Evolutionary conservation across 2,797 vertebrate genomes (phyloP).

Genomic region (Simalia tracyae): DNA sequence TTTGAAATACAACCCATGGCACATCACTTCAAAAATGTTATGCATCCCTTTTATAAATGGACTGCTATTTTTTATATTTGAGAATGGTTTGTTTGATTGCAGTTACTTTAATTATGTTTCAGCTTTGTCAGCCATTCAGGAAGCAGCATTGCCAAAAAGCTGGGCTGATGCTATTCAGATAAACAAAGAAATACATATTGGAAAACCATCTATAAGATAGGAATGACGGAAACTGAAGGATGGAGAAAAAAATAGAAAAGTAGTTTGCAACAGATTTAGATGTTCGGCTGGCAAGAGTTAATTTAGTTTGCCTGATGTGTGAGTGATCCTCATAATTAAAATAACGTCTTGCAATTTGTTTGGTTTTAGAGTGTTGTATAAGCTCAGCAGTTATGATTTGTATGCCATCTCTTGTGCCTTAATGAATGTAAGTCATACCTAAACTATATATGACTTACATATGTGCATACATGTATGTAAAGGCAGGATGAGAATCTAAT

Average conservation of each 20-base stretch:
- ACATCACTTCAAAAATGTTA: neutral
- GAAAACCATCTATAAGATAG: neutral
- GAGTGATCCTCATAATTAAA: neutral
- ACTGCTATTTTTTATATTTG: neutral
- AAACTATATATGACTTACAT: neutral
- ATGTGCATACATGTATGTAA: too few species aligned
- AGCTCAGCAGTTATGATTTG: neutral
- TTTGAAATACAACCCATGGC: neutral
- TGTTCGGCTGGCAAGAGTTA: neutral
- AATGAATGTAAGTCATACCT: neutral
- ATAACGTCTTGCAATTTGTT: neutral
- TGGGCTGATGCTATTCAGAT: neutral
- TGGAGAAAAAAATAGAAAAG: neutral
- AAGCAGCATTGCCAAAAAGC: neutral
- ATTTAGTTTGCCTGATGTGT: neutral
- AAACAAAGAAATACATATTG: neutral
- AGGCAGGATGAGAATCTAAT: too few species aligned
- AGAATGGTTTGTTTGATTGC: neutral
- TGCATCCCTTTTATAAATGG: neutral
- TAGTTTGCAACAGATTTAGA: neutral
- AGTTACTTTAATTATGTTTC: neutral
- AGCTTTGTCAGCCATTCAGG: neutral
- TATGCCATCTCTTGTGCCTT: neutral
- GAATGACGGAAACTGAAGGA: neutral
- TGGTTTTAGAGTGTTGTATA: neutral